Conservation (phyloP, 2,797 vertebrate species). For the Typhlichthys subterraneus region DNA sequence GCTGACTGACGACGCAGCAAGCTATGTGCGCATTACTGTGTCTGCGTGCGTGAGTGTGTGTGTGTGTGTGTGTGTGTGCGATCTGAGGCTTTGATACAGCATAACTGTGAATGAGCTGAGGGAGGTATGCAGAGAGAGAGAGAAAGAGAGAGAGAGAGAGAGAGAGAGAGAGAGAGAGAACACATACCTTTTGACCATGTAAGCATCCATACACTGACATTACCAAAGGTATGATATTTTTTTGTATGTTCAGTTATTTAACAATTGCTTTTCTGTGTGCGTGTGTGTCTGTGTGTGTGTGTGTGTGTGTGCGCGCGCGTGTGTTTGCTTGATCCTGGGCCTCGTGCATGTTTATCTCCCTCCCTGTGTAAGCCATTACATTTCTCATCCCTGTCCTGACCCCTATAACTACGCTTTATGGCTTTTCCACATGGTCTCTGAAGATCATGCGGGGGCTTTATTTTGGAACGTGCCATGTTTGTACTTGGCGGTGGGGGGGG, state of each 20-base stretch:
- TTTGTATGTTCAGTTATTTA: constrained; percentile 10
- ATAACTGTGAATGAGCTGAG: too few species aligned
- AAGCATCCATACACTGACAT: not conserved
- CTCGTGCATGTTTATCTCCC: constrained; percentile 47
- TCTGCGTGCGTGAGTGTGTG: constrained; percentile 30
- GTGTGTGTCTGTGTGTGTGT: constrained; percentile 20
- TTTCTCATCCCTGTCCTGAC: constrained; percentile 72
- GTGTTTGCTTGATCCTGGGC: constrained; percentile 22
- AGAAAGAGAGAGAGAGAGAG: not conserved
- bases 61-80: constrained; percentile 6
- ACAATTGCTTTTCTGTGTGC: constrained; percentile 11
- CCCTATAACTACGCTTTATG: constrained; percentile 76
- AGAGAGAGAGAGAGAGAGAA: constrained; percentile 1
- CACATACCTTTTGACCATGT: constrained; percentile 8
- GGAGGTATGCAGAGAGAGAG: constrained; percentile 1
- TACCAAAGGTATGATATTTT: constrained; percentile 4
- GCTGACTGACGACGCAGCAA: constrained; percentile 43
- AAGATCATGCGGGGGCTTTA: constrained; percentile 77
- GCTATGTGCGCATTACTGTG: constrained; percentile 23
- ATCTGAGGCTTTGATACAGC: too few species aligned
- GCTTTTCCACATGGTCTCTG: constrained; percentile 80
- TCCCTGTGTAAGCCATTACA: constrained; percentile 76
- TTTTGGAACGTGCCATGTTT: constrained; percentile 77
- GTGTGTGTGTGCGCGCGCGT: not conserved
- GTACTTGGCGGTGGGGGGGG: constrained; percentile 56